These are phyloP conservation scores for Poecile montanus DNA, from an alignment of 2,797 vertebrate species.

Conservation along the genomic window DNA sequence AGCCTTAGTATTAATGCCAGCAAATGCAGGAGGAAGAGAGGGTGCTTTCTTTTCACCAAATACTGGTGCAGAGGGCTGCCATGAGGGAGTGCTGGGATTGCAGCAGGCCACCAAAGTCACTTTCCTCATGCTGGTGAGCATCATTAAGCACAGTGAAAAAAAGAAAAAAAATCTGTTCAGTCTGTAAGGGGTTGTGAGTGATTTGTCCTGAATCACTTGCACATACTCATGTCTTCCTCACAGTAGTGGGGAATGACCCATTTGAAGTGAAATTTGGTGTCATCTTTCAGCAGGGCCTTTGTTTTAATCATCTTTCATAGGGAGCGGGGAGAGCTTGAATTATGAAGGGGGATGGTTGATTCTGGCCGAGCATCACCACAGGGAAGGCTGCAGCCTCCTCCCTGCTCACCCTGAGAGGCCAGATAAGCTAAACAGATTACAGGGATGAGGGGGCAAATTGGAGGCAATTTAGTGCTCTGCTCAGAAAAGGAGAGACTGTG, in stretches of 20 bases:
- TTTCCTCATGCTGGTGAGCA: constrained; percentile 5
- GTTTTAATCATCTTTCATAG: constrained; percentile 37
- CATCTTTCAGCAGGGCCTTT: constrained; percentile 44
- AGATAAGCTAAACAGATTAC: neutral
- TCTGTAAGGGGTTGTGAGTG: neutral
- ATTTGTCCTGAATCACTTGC: constrained; percentile 28
- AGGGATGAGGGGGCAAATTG: neutral
- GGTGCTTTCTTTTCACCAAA: neutral
- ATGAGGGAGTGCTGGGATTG: neutral
- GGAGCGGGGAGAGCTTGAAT: neutral
- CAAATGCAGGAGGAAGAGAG: neutral
- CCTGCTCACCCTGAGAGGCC: neutral
- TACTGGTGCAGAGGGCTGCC: neutral
- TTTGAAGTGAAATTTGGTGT: constrained; percentile 25
- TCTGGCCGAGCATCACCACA: neutral
- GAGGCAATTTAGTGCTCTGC: neutral
- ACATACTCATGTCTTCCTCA: constrained; percentile 5
- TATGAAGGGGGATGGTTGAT: constrained; percentile 2
- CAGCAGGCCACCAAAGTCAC: neutral
- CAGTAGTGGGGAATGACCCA: neutral
- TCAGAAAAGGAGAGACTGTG: neutral
- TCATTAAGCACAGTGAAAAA: neutral
- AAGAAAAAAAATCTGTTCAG: neutral
- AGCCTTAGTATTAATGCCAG: neutral
- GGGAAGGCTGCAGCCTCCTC: neutral